A percentile compares a stretch with the other conserved stretches of the same genome.
These are phyloP conservation scores for Alces alces DNA, from an alignment of 2,113 vertebrate genomes.

Conservation along the genomic window DNA sequence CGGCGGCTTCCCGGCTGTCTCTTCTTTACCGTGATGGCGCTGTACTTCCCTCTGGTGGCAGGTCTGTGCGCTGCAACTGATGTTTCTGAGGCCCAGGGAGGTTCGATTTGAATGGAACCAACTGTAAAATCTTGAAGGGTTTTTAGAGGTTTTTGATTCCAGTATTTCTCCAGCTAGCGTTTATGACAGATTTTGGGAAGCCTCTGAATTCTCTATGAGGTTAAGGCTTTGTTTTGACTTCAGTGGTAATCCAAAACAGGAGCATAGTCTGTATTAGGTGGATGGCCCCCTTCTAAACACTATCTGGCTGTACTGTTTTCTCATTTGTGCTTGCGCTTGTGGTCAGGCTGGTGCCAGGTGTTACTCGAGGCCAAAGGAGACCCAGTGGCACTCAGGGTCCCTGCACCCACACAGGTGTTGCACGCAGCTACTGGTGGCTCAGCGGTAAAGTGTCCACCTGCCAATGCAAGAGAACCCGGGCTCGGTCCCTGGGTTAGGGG, in stretches of 20 bases:
- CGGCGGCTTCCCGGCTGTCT: rapidly evolving
- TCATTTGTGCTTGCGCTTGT: neutral
- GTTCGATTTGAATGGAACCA: too few relatives aligned
- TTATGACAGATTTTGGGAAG: neutral
- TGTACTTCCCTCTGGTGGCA: conserved; percentile 44
- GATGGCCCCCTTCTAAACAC: neutral
- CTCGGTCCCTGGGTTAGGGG: neutral
- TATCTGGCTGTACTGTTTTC: neutral
- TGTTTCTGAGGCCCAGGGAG: rapidly evolving
- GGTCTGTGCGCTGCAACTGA: rapidly evolving
- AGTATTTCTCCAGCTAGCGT: neutral
- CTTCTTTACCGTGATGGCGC: neutral
- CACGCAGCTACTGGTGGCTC: neutral
- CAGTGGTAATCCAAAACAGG: neutral
- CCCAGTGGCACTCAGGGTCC: rapidly evolving
- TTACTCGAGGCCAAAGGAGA: rapidly evolving
- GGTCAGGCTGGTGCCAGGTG: neutral
- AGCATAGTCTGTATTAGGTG: neutral
- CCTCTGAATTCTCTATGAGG: neutral
- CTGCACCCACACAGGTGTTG: rapidly evolving
- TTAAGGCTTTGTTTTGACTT: neutral
- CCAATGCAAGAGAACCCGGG: neutral
- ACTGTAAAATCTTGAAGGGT: neutral
- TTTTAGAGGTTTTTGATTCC: neutral
- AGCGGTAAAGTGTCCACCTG: neutral